Evolutionary conservation across 2,888 invertebrate genomes (phyloP), one percentile per base, ranked within the genome.

Genomic region (Mylabris sibirica): DNA sequence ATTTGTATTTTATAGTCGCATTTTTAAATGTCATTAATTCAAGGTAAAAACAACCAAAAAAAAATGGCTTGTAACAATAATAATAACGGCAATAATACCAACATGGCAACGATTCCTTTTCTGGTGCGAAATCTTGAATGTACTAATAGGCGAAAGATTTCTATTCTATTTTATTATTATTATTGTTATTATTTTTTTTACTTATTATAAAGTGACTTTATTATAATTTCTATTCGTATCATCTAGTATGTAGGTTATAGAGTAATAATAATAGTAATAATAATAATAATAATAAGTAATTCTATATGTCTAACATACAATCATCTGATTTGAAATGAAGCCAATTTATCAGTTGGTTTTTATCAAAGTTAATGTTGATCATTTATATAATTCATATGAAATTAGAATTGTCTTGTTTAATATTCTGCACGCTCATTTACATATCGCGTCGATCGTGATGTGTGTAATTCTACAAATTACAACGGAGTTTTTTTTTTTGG

Each of bases 361-460:
- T 76, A 75, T 76, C 75, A 75, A 73, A 24, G 74, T 72, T 73
- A 75, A 74, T 72, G 69, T 70, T 69, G 71, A 70, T 73, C 73
- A 75, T 76, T 76, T 76, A 76, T 76, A 76, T 75, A 73, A 75
- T 72, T 74, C 73, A 71, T 72, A 70, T 72, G 71, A 71, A 73
- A 75, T 75, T 73, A 72, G 72, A 74, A 73, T 71, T 69, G 70
- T 72, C 70, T 68, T 71, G 65, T 68, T 72, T 72, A 64, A 67
- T 62, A 49, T 41, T 53, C 64, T 26, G 65, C 61, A 71, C 63
- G 63, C 66, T 73, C 66, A 75, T 75, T 75, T 75, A 64, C 75
- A 75, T 75, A 75, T 44, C 17, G 44, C 17, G 17, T 11, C 44
- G 44, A 44, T 44, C 44, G 44, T 44, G 44, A 44, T 44, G 17